Conservation (phyloP, 2,888 invertebrate genomes). For the Plagodis dolabraria region DNA sequence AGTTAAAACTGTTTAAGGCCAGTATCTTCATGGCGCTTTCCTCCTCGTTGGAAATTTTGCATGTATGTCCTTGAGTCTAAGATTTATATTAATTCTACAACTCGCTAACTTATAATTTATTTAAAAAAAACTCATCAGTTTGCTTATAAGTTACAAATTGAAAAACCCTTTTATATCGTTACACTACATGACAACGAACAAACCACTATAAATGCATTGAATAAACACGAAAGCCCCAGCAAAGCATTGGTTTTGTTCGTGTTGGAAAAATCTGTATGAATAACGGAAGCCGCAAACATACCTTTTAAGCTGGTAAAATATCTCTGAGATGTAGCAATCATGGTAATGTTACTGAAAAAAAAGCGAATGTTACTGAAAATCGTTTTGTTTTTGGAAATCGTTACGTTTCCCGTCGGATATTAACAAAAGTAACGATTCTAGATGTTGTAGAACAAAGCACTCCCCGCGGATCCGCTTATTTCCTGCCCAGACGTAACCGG, state of each 20-base stretch:
- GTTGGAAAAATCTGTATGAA: background rate
- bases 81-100: too few relatives aligned
- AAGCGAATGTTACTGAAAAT: slow-evolving; percentile 14
- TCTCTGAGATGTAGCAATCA: slow-evolving; percentile 11
- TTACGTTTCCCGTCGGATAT: slow-evolving; percentile 45
- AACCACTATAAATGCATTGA: slow-evolving; percentile 1
- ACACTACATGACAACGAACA: background rate
- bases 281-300: too few relatives aligned
- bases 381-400: slow-evolving; percentile 23
- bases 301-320: too few relatives aligned
- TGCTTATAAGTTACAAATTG: slow-evolving; percentile 2
- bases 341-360: slow-evolving; percentile 22
- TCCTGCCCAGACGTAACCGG: slow-evolving; percentile 76
- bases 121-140: background rate
- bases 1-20: background rate
- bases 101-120: background rate
- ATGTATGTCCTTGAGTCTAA: too few relatives aligned
- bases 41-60: too few relatives aligned
- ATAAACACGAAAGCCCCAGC: background rate
- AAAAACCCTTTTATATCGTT: background rate
- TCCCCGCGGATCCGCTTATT: slow-evolving; percentile 68
- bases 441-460: slow-evolving; percentile 58
- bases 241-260: background rate
- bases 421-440: slow-evolving; percentile 50
- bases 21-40: too few relatives aligned